Evolutionary conservation across 2,797 vertebrate genomes (phyloP).

Genomic region (Huso huso): DNA sequence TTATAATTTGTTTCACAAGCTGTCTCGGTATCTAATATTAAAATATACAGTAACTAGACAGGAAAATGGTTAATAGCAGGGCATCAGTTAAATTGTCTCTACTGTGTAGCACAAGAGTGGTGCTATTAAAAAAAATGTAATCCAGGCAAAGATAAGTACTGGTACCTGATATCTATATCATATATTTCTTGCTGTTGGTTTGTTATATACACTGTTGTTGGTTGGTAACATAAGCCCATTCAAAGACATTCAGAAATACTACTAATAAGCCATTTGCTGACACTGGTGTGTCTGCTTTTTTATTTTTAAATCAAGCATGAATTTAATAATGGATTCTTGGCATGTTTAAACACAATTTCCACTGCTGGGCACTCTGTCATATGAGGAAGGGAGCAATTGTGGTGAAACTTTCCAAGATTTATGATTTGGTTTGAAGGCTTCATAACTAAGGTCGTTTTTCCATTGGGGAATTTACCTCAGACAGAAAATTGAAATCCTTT

Average conservation of each 20-base stretch:
- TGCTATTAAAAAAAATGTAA: too few relatives aligned
- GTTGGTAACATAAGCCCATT: too few relatives aligned
- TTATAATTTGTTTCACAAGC: too few relatives aligned
- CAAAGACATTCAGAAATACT: neutral
- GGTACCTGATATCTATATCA: constrained; percentile 25
- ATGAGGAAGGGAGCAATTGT: constrained; percentile 23
- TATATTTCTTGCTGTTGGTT: neutral
- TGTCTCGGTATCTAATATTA: too few relatives aligned
- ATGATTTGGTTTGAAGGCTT: constrained; percentile 22
- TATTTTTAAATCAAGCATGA: constrained; percentile 19
- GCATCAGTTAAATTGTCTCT: too few relatives aligned
- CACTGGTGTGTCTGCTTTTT: neutral
- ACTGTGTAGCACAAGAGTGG: too few relatives aligned
- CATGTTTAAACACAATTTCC: constrained; percentile 23
- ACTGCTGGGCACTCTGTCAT: constrained; percentile 28
- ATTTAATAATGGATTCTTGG: constrained; percentile 27
- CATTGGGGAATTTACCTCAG: constrained; percentile 20
- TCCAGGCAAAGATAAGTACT: constrained; percentile 8
- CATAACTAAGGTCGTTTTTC: constrained; percentile 12
- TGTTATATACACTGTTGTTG: too few relatives aligned
- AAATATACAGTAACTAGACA: too few relatives aligned
- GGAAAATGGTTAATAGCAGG: too few relatives aligned
- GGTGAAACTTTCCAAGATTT: constrained; percentile 24
- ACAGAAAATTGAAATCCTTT: constrained; percentile 16
- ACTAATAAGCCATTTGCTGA: neutral